Evolutionary conservation across 2,797 vertebrate genomes (phyloP).

Genomic region (Acrossocheilus fasciatus): DNA sequence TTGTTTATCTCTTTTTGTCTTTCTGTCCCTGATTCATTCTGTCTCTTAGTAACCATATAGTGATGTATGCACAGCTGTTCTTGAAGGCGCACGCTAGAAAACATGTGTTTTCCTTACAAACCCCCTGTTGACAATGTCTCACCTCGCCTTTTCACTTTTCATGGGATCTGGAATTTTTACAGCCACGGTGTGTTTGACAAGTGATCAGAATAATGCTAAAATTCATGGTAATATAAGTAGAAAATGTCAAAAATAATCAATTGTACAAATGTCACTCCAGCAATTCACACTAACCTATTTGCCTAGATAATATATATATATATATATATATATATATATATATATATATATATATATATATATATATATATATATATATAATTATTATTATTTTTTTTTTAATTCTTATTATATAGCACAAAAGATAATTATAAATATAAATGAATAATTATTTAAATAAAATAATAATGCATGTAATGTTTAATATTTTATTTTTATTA

Average conservation of each 20-base stretch:
- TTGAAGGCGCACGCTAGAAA: constrained; percentile 73
- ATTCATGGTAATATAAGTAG: constrained; percentile 8
- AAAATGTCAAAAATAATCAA: background rate
- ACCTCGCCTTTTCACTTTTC: constrained; percentile 67
- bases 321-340: no score
- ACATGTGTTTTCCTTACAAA: constrained; percentile 74
- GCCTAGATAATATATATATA: background rate
- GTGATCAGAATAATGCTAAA: constrained; percentile 22
- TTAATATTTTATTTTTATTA: background rate
- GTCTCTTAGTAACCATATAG: constrained; percentile 38
- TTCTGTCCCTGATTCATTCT: constrained; percentile 42
- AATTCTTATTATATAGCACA: background rate
- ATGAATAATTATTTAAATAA: background rate
- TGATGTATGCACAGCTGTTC: constrained; percentile 83
- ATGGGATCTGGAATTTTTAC: constrained; percentile 75
- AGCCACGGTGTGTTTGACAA: constrained; percentile 50
- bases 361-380: no score
- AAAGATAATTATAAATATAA: background rate
- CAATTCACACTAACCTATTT: background rate
- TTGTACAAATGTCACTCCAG: background rate
- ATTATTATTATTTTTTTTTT: no score
- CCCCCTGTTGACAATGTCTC: constrained; percentile 75
- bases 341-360: no score
- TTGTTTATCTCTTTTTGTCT: constrained; percentile 33
- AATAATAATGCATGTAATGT: background rate